Evolutionary conservation across 2,797 vertebrate genomes (phyloP), one percentile per base, ranked within the genome.

Genomic region (Harpagifer antarcticus): DNA sequence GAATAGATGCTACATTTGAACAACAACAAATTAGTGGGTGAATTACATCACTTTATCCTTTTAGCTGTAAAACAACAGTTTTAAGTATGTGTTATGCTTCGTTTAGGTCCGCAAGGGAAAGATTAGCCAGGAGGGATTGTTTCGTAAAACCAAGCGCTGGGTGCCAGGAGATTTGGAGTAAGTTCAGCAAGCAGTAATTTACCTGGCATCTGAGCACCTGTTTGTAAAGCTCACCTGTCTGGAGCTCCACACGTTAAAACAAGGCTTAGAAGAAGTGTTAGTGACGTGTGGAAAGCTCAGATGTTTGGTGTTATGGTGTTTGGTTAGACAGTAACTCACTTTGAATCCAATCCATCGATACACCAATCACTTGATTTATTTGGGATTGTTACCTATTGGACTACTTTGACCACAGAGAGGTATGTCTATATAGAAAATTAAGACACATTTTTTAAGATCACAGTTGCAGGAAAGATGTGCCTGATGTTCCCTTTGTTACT

Each of bases 1-100:
- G 62, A 81, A 74, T 15, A 63, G 59, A 86, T 61, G 55, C 40
- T 4, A 14, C 56, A 59, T 14, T 56, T 0, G n/a, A 42, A 5
- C 13, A 37, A 67, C 31, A 19, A 48, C 11, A 72, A 23, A 68
- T 44, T 8, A 59, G 61, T 37, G 9, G 13, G 68, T 47, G 23
- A 1, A 12, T 64, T 5, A 31, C 6, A 20, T 5, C 14, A 20
- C 19, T 65, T 33, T 2, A 55, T 44, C 42, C 9, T 2, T 62
- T 50, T n/a, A 57, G 33, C 5, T 31, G 0, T 9, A 12, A 14
- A 27, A 45, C 8, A 40, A 0, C 16, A 12, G 54, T 47, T 23
- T 5, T 14, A 49, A 5, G 33, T 27, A 12, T 1, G 52, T 67
- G 47, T 42, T n/a, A 47, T 52, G 33, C 11, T 45, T 60, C 2